Evolutionary conservation across 2,888 invertebrate species (phyloP).

Genomic region (Rhorus exstirpatorius): DNA sequence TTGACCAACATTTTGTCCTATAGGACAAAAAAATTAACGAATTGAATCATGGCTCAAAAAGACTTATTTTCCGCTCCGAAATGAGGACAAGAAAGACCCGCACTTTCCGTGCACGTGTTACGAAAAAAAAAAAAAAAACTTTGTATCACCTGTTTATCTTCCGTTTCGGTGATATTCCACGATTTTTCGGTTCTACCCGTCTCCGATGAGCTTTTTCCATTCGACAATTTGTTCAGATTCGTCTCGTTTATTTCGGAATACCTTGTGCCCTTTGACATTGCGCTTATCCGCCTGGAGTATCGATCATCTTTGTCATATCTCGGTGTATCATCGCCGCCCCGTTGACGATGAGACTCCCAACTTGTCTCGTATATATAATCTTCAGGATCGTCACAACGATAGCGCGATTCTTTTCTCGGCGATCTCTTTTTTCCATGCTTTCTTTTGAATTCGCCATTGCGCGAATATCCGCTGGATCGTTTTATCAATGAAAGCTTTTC

Average conservation of each 20-base stretch:
- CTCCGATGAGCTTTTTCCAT: constrained; percentile 64
- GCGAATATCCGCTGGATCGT: neutral
- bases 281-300: constrained; percentile 29
- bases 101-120: too few species aligned
- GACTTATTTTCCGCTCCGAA: too few species aligned
- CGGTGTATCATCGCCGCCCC: constrained; percentile 45
- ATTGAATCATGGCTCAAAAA: too few species aligned
- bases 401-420: constrained; percentile 31
- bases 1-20: too few species aligned
- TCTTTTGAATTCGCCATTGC: neutral
- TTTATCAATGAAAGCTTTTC: constrained; percentile 46
- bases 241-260: constrained; percentile 80
- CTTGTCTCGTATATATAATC: constrained; percentile 72
- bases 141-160: constrained; percentile 62
- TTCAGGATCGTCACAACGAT: constrained; percentile 59
- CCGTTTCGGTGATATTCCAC: constrained; percentile 68
- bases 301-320: constrained; percentile 20
- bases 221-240: constrained; percentile 54
- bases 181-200: constrained; percentile 50
- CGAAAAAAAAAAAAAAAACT: too few species aligned
- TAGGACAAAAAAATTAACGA: too few species aligned
- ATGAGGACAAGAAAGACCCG: too few species aligned
- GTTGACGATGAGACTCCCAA: constrained; percentile 72
- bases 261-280: constrained; percentile 69
- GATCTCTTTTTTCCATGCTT: constrained; percentile 44